Conservation (phyloP, 2,797 vertebrate species). For the Lycodopsis pacificus region DNA sequence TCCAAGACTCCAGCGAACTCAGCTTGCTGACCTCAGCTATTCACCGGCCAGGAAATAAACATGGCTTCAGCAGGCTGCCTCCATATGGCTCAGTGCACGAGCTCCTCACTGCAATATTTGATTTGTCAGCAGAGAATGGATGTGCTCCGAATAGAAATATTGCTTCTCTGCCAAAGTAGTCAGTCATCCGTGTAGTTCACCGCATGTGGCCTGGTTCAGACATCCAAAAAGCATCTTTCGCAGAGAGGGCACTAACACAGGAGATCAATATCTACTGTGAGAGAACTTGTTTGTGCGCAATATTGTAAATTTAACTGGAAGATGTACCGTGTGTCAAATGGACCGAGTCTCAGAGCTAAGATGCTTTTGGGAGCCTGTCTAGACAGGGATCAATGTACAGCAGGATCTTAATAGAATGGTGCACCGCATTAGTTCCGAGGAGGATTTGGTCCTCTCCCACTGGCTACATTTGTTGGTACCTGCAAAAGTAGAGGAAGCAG, state of each 20-base stretch:
- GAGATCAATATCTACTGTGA: constrained; percentile 4
- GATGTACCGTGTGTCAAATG: not conserved
- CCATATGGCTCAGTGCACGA: constrained; percentile 55
- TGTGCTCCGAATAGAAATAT: constrained; percentile 23
- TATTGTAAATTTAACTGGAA: not conserved
- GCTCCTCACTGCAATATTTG: constrained; percentile 32
- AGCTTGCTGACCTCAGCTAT: constrained; percentile 64
- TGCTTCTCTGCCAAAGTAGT: constrained; percentile 22
- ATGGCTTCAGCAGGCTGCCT: constrained; percentile 58
- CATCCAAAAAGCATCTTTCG: constrained; percentile 37
- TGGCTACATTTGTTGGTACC: constrained; percentile 61
- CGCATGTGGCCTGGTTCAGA: constrained; percentile 29
- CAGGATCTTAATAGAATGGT: constrained; percentile 14
- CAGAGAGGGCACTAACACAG: not conserved
- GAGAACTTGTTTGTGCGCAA: not conserved
- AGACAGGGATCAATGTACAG: constrained; percentile 21
- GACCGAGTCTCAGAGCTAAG: not conserved
- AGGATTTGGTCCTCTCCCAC: not conserved
- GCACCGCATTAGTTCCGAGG: constrained; percentile 6
- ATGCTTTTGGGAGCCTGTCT: constrained; percentile 39
- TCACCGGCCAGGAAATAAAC: constrained; percentile 58
- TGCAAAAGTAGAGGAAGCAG: constrained; percentile 39
- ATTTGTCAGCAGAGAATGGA: constrained; percentile 52
- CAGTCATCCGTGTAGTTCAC: constrained; percentile 32
- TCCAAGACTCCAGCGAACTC: constrained; percentile 24